Evolutionary conservation across 2,797 vertebrate species (phyloP), one percentile per base, ranked within the genome.

Genomic region (Enoplosus armatus): DNA sequence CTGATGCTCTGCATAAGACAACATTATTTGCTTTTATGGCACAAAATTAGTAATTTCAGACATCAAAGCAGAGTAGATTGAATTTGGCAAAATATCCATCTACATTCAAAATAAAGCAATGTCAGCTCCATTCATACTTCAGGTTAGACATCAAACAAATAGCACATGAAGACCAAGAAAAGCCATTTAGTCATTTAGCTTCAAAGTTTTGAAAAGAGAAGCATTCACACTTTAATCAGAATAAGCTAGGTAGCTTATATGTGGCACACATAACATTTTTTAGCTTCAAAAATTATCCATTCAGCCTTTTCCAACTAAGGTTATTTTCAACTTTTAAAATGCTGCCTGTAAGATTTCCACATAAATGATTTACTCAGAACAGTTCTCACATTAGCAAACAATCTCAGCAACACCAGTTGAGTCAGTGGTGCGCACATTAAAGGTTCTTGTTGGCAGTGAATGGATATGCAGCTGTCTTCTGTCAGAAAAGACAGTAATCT

Each of bases 41-140:
- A 89, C 76, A 90, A 92, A 92, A 88, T 82, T 78, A 79, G 82
- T 63, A 77, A 84, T 90, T 92, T 92, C 67, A 69, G 71, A 94
- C 90, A 94, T 94, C 93, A 95, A 94, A 94, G 89, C 77, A 62
- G 67, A 85, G 75, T 65, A 88, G 82, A 93, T 87, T 92, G 85
- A 88, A 90, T 77, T 87, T 63, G 72, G 82, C 62, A 79, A 89
- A 90, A 89, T 61, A 85, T 86, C 78, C 86, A 86, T 86, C 85
- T 85, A 50, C 81, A 56, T 83, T 86, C 66, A 84, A 82, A 89
- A 88, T 80, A 82, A 88, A 85, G 82, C 71, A 80, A 78, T 70
- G 85, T 89, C 87, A 87, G 87, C 88, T 82, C 41, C 58, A 61
- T 67, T 68, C 75, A 70, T 66, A 79, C 72, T 85, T 70, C 66